Conservation (phyloP, 2,888 invertebrate species). For the Leucoma salicis region DNA sequence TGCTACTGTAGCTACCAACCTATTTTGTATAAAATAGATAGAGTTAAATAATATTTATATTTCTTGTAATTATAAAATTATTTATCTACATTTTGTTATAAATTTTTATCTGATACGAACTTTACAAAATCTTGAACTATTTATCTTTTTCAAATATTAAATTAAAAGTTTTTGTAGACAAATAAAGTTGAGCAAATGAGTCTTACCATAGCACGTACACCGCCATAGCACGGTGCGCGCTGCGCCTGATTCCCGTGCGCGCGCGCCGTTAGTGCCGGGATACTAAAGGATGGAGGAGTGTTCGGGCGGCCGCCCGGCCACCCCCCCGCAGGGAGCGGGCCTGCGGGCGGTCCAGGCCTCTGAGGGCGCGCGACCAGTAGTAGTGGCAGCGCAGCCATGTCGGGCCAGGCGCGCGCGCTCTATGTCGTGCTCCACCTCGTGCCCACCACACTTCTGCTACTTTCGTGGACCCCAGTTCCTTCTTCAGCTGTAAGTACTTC, state of each 20-base stretch:
- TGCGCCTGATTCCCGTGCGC: constrained; percentile 78
- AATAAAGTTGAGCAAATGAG: constrained; percentile 6
- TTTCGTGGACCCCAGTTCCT: constrained; percentile 50
- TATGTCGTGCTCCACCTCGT: constrained; percentile 59
- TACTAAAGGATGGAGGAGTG: constrained; percentile 75
- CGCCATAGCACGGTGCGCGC: constrained; percentile 79
- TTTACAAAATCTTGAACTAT: not conserved
- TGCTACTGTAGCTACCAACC: constrained; percentile 70
- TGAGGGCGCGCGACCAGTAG: constrained; percentile 65
- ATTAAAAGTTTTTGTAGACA: not conserved
- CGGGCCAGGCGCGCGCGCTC: constrained; percentile 78
- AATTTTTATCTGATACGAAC: not conserved
- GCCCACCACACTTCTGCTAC: constrained; percentile 60
- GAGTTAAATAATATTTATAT: constrained; percentile 3
- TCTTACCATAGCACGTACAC: constrained; percentile 76
- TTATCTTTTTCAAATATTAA: not conserved
- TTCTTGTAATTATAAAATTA: constrained; percentile 1
- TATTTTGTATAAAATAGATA: constrained; percentile 30
- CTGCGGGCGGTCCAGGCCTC: constrained; percentile 41
- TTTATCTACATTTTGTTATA: not conserved
- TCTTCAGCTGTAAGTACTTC: constrained; percentile 64
- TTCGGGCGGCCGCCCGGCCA: constrained; percentile 56
- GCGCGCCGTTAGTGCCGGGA: constrained; percentile 79
- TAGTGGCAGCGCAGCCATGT: constrained; percentile 78
- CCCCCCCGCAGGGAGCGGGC: constrained; percentile 54